These are phyloP conservation scores for Rousettus madagascariensis DNA, from an alignment of 2,797 vertebrate genomes.

Conservation along the genomic window DNA sequence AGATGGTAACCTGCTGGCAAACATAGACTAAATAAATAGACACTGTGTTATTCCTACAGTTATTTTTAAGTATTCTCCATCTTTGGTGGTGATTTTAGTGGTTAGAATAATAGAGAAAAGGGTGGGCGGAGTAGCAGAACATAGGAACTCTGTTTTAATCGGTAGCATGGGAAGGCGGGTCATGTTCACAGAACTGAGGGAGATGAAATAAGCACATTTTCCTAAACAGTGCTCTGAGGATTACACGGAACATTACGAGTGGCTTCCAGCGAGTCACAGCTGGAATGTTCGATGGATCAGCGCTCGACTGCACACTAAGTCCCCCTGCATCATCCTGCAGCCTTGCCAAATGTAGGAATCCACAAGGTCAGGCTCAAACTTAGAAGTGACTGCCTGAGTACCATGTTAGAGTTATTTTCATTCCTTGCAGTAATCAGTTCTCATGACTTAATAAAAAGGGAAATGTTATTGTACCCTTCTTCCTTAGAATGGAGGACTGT, in stretches of 20 bases:
- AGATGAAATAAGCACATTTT: neutral
- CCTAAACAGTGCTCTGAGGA: neutral
- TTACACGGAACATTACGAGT: neutral
- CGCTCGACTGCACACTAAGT: neutral
- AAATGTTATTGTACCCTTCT: neutral
- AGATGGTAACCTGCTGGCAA: neutral
- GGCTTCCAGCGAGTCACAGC: neutral
- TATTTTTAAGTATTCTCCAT: constrained; percentile 5
- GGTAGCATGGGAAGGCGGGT: neutral
- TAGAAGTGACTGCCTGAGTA: constrained; percentile 34
- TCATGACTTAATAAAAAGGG: constrained; percentile 37
- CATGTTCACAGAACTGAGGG: neutral
- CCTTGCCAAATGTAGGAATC: neutral
- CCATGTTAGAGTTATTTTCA: constrained; percentile 41
- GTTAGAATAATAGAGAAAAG: neutral
- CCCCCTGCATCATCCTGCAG: neutral
- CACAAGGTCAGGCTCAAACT: neutral
- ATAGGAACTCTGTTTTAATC: neutral
- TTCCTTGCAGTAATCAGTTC: constrained; percentile 47
- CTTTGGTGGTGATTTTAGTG: neutral
- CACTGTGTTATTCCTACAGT: neutral
- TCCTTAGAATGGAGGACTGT: neutral
- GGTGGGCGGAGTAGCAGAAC: neutral
- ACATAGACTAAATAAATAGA: neutral
- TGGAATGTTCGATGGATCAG: neutral